These are phyloP conservation scores for Eulemur rubriventer DNA, from an alignment of 2,797 vertebrate species.

Conservation along the genomic window DNA sequence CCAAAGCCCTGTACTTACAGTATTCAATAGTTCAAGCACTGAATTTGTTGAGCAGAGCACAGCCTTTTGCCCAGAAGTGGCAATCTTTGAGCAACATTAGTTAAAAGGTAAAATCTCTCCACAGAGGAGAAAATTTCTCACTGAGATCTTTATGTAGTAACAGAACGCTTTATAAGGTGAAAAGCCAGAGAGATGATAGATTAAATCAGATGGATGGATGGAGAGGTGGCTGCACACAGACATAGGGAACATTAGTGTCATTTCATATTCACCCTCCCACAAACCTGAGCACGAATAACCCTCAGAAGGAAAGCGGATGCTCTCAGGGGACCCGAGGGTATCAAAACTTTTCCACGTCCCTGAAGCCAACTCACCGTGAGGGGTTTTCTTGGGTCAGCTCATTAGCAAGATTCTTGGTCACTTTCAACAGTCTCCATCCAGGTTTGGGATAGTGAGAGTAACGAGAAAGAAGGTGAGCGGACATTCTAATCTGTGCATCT, in stretches of 20 bases:
- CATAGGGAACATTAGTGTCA: neutral
- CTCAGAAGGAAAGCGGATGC: rapidly evolving
- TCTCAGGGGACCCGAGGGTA: neutral
- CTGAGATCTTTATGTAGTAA: neutral
- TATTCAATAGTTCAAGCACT: neutral
- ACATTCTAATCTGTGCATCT: rapidly evolving
- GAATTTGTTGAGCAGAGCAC: neutral
- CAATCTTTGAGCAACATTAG: neutral
- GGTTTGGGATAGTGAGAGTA: neutral
- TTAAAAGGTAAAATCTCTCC: neutral
- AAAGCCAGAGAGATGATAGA: neutral
- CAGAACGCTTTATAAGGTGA: too few species aligned
- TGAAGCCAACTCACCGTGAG: rapidly evolving
- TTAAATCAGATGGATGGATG: rapidly evolving
- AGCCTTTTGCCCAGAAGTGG: neutral
- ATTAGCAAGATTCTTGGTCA: neutral
- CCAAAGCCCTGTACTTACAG: neutral
- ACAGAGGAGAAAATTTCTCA: neutral
- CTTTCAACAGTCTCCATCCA: neutral
- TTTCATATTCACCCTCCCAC: rapidly evolving
- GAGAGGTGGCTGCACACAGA: rapidly evolving
- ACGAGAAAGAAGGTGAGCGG: rapidly evolving
- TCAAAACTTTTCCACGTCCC: neutral
- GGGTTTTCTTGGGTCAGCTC: neutral
- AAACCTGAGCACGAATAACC: neutral